These are phyloP conservation scores for Phengaris alcon DNA, from an alignment of 2,888 invertebrate species.

Conservation along the genomic window DNA sequence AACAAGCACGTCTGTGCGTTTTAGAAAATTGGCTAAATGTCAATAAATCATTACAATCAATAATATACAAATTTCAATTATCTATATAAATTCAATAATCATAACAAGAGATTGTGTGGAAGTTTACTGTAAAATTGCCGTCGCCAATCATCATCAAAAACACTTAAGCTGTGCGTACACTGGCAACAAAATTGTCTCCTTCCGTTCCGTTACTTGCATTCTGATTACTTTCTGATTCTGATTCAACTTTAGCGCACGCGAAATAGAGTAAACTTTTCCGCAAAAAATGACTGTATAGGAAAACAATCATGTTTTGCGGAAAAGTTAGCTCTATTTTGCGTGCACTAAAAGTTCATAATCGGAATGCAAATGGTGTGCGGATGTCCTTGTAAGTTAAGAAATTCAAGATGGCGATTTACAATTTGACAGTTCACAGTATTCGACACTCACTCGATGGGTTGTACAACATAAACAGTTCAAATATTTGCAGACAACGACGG, in stretches of 20 bases:
- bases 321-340: no score
- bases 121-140: background rate
- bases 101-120: conserved; percentile 12
- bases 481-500: background rate
- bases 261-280: no score
- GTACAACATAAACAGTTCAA: background rate
- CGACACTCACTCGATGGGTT: no score
- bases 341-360: no score
- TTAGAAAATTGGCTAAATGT: conserved; percentile 22
- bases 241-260: no score
- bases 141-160: background rate
- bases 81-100: conserved; percentile 1
- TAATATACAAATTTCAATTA: conserved; percentile 5
- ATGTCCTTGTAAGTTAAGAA: background rate
- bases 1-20: conserved; percentile 1
- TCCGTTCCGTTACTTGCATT: no score
- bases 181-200: no score
- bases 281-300: no score
- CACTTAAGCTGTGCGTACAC: background rate
- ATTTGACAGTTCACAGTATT: no score
- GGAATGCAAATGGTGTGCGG: background rate
- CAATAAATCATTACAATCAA: conserved; percentile 1
- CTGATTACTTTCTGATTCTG: no score
- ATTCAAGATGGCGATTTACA: no score
- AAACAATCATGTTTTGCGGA: no score